Base-by-base conservation (phyloP, 2,888 invertebrate species). In the Eupithecia inturbata region DNA sequence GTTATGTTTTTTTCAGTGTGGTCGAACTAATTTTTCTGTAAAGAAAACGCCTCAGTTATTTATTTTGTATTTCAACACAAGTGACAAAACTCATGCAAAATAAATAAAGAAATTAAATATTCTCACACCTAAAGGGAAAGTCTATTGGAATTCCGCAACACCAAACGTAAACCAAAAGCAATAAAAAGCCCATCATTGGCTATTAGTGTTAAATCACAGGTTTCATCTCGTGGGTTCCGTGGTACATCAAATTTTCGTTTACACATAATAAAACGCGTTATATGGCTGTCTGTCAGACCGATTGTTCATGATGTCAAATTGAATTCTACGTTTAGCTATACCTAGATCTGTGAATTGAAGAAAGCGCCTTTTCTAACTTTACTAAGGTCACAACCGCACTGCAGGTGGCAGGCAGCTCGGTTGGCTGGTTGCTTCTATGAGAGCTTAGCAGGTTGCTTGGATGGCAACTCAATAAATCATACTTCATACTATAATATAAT, bases 241-340 rank as follows among this genome's bases (percentile, higher is more conserved):
- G 87, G 78, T 85, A 87, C 81, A 90, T 90, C 89, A 90, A 91
- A 91, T 90, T 90, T 90, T 91, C 91, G 88, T 89, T 92, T 89
- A 90, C 90, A 91, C 89, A 85, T 92, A 90, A 92, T 91, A 91
- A 92, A 91, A 91, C 87, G 87, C 87, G 88, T 92, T 91, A 90
- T 73, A 68, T 79, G 81, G 68, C 70, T 71, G 80, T 60, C 0
- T 82, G 63, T 89, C 75, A 90, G 91, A 91, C 88, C 84, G 88
- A 69, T 72, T 39, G 62, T 28, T 31, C 49, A 10, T 12, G 22
- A n/a, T 22, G n/a, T n/a, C 7, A 45, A 28, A 26, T 41, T 39
- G 16, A 70, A 66, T 45, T 68, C 39, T 62, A 39, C 57, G 57
- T 57, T 53, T 53, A 19, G n/a, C 7, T n/a, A 3, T 10, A 10